A percentile compares a stretch with the other conserved stretches of the same genome.
Conservation (phyloP, 2,113 vertebrate genomes). For the Zeus faber region DNA sequence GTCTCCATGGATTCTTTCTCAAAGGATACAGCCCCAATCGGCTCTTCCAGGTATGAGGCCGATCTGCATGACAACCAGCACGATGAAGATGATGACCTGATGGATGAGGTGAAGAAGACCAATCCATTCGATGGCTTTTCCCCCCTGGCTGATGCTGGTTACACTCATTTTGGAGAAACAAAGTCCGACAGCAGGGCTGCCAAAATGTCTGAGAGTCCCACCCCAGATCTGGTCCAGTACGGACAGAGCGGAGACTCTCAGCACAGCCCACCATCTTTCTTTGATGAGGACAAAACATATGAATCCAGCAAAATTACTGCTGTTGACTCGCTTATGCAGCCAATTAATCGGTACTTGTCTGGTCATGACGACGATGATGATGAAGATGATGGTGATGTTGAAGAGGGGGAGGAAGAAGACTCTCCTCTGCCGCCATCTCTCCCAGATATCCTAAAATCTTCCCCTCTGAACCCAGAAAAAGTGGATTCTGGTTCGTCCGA, state of each 20-base stretch:
- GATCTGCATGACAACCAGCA: constrained; percentile 56
- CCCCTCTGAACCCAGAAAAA: constrained; percentile 80
- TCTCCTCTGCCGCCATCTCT: constrained; percentile 78
- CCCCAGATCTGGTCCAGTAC: constrained; percentile 93
- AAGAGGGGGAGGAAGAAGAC: constrained; percentile 66
- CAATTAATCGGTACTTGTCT: constrained; percentile 74
- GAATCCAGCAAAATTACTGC: constrained; percentile 78
- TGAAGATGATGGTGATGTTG: no score
- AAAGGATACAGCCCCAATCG: constrained; percentile 55
- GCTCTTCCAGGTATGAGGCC: constrained; percentile 46
- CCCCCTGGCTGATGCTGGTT: constrained; percentile 58
- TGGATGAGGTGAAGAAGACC: constrained; percentile 69
- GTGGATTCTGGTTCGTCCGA: constrained; percentile 74
- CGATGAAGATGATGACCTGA: constrained; percentile 70
- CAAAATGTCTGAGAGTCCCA: constrained; percentile 86
- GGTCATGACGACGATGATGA: constrained; percentile 69
- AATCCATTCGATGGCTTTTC: constrained; percentile 71
- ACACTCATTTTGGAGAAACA: constrained; percentile 66
- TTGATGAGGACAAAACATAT: constrained; percentile 78
- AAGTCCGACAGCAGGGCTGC: constrained; percentile 62
- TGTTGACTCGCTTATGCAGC: constrained; percentile 74
- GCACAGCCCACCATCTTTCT: constrained; percentile 73
- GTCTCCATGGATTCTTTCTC: constrained; percentile 66
- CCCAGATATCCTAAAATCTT: constrained; percentile 95
- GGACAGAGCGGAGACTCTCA: constrained; percentile 81